Base-by-base conservation (phyloP, 2,113 vertebrate species). In the Aegithalos caudatus region DNA sequence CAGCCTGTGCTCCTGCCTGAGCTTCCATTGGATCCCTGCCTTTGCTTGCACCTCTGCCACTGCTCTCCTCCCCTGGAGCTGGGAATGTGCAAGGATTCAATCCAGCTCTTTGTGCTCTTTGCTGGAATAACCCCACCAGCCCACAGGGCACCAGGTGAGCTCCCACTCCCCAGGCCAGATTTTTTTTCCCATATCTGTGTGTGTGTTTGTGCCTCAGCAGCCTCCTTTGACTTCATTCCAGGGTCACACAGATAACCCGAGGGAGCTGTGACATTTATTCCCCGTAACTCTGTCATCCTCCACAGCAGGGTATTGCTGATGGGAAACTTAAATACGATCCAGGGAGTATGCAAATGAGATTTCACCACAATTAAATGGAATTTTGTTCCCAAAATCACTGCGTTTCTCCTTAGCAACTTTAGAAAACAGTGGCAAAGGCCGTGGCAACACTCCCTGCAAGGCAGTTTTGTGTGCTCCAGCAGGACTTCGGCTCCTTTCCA, bases 201-300 rank as follows among this genome's bases (percentile, higher is more conserved):
- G 23, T 56, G 37, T 74, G 31, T 72, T 72, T 67, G 40, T 80
- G 37, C 54, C 66, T 86, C 45, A 53, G 48, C 66, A 88, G 31
- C 50, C 25, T 70, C 45, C 53, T 85, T 37, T 73, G 28, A 57
- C 77, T 91, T 69, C 45, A 33, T 53, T 53, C 29, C 74, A 88
- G 23, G 28, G 56, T 70, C 82, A 77, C 56, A 66, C 37, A 70
- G 88, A 62, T 66, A 73, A 93, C 82, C 82, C 31, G 40, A 83
- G 42, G 58, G 56, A 77, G 27, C 56, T 7, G n/a, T 80, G 88
- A 58, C 88, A 53, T 77, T 93, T 90, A 90, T 72, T 77, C 88
- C 45, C 66, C 0, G 0, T 83, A 88, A 88, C 25, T 72, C 92
- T 83, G 73, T 76, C 66, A 65, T 79, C 42, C 62, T 82, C 45